Evolutionary conservation across 2,888 invertebrate genomes (phyloP), one percentile per base, ranked within the genome.

Genomic region (Hyles lineata): DNA sequence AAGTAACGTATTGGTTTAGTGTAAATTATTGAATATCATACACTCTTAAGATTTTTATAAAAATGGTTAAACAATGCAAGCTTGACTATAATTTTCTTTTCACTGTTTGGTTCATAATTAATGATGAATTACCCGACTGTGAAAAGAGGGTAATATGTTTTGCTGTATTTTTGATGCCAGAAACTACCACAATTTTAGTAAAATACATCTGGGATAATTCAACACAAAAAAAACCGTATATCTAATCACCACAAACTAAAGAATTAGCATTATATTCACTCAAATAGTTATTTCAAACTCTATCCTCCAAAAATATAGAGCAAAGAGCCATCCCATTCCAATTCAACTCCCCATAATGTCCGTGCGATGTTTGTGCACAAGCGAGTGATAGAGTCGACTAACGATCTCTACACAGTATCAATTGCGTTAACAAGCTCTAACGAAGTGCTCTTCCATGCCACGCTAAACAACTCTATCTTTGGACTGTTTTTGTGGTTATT

Each of bases 351-450:
- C n/a, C n/a, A 55, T 61, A 61, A 23, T 25, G 17, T 25, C 8
- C 29, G 29, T 61, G 25, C 5, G 25, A 25, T 61, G 60, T 61
- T 61, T 61, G 55, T n/a, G 55, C 17, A 23, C 60, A 15, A 61
- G 60, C 60, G 25, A 17, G 60, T 25, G 23, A 61, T 61, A 29
- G 55, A 55, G 60, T 61, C 25, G 25, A 17, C 23, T 61, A 29
- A 17, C 23, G 25, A 61, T 55, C 55, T 55, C 55, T 55, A 55
- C 55, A 55, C 55, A 55, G n/a, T 8, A 55, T 61, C 60, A 61
- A 61, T 61, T 61, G 60, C 60, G 60, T 25, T 61, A 61, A 61
- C 60, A 61, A 61, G 60, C 23, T 61, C 25, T 61, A 61, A 55
- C 55, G 55, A 55, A 55, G 55, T 55, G n/a, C n/a, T 55, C 7